These are phyloP conservation scores for Cynoglossus semilaevis DNA, from an alignment of 2,113 vertebrate species.

Conservation along the genomic window DNA sequence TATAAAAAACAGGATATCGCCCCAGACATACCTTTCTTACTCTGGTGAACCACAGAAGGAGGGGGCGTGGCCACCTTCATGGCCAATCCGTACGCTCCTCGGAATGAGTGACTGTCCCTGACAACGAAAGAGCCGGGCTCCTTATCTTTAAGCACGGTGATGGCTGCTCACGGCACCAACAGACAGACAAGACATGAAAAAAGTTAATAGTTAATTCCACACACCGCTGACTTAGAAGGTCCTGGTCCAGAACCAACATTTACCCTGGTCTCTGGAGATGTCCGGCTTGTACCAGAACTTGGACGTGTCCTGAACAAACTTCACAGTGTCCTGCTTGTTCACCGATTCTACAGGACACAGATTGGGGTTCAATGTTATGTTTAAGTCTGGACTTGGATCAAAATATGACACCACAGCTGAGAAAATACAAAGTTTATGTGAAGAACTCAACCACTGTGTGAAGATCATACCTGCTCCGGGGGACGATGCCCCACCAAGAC, in stretches of 20 bases:
- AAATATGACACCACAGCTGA: background rate
- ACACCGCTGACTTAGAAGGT: background rate
- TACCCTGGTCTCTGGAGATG: conserved; percentile 97
- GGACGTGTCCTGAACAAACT: conserved; percentile 97
- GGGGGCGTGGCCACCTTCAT: conserved; percentile 95
- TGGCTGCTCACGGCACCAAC: conserved; percentile 81
- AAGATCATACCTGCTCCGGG: conserved; percentile 75
- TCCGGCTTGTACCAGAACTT: conserved; percentile 98
- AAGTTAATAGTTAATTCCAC: conserved; percentile 35
- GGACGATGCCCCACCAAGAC: conserved; percentile 58
- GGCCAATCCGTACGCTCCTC: conserved; percentile 91
- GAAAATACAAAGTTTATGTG: no score
- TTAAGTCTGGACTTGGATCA: conserved; percentile 11
- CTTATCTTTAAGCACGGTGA: conserved; percentile 88
- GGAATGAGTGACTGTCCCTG: conserved; percentile 94
- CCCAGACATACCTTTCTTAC: conserved; percentile 78
- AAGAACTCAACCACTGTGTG: no score
- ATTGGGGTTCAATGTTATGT: conserved; percentile 20
- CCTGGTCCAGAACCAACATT: conserved; percentile 50
- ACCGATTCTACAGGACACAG: conserved; percentile 75
- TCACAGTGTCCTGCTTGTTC: conserved; percentile 86
- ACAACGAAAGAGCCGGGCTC: conserved; percentile 92
- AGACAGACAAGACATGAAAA: conserved; percentile 27
- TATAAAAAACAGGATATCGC: background rate
- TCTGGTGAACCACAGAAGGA: conserved; percentile 85